These are phyloP conservation scores for Diarsia mendica DNA, from an alignment of 2,888 invertebrate genomes.

Conservation along the genomic window DNA sequence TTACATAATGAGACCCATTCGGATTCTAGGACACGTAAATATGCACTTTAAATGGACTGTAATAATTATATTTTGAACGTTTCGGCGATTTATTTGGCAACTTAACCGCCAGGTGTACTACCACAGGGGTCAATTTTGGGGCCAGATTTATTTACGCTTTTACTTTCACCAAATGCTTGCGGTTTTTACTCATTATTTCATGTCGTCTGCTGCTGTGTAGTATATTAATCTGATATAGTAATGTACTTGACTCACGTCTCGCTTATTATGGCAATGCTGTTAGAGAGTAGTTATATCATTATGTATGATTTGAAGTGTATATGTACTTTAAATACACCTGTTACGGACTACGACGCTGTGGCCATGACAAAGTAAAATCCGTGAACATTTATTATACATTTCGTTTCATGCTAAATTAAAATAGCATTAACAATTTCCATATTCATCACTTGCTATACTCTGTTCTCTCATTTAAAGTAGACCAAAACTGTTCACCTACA, in stretches of 20 bases:
- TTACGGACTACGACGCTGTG: background rate
- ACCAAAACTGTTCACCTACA: slow-evolving; percentile 26
- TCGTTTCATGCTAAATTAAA: slow-evolving; percentile 10
- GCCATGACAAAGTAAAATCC: background rate
- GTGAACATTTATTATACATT: slow-evolving; percentile 24
- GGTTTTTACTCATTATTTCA: slow-evolving; percentile 68
- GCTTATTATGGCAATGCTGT: slow-evolving; percentile 29
- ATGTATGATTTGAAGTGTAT: slow-evolving; percentile 15
- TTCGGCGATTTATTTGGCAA: slow-evolving; percentile 41
- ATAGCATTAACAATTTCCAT: background rate
- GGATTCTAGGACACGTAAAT: slow-evolving; percentile 61
- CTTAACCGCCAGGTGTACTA: slow-evolving; percentile 75
- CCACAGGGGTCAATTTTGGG: slow-evolving; percentile 77
- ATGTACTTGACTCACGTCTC: slow-evolving; percentile 28
- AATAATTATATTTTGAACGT: slow-evolving; percentile 33
- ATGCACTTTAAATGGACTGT: slow-evolving; percentile 46
- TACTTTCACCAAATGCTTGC: slow-evolving; percentile 83
- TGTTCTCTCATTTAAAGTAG: slow-evolving; percentile 25
- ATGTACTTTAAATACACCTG: slow-evolving; percentile 14
- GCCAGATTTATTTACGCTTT: slow-evolving; percentile 80
- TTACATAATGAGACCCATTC: slow-evolving; percentile 60
- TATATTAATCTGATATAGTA: slow-evolving; percentile 45
- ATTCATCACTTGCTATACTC: background rate
- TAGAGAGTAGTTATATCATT: slow-evolving; percentile 51
- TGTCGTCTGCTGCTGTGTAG: slow-evolving; percentile 49